A percentile compares a stretch with the other conserved stretches of the same genome.
phyloP scores from a whole-genome alignment of 2,797 vertebrate genomes.

The Sandelia bainsii region DNA sequence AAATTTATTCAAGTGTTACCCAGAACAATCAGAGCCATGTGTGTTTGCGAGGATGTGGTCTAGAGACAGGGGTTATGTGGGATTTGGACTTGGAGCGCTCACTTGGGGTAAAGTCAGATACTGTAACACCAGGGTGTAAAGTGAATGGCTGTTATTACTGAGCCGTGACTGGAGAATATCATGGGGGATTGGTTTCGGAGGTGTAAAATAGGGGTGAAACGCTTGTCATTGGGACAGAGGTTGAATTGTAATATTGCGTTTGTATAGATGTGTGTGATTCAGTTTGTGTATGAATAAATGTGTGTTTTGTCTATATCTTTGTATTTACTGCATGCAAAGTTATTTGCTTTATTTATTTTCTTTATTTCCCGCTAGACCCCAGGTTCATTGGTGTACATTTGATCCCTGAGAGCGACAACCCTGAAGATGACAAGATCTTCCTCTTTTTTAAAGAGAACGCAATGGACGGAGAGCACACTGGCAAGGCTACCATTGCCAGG shows the following conservation, averaged over 20 bases:
- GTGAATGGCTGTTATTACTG: constrained; percentile 59
- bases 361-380: constrained; percentile 85
- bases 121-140: constrained; percentile 66
- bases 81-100: constrained; percentile 66
- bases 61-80: constrained; percentile 63
- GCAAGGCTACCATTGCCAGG: constrained; percentile 97
- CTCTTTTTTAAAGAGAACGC: constrained; percentile 99
- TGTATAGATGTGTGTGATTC: constrained; percentile 7
- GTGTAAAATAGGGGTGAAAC: constrained; percentile 67
- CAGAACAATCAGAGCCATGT: constrained; percentile 74
- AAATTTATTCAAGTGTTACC: constrained; percentile 65
- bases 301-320: background rate
- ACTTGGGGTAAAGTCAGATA: constrained; percentile 64
- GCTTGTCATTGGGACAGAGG: constrained; percentile 46
- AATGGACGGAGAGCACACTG: constrained; percentile 96
- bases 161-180: constrained; percentile 67
- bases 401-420: constrained; percentile 97
- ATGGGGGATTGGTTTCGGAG: constrained; percentile 60
- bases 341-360: background rate
- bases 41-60: constrained; percentile 75
- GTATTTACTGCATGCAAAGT: background rate
- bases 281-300: background rate
- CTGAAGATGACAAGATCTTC: constrained; percentile 98
- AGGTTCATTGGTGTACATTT: constrained; percentile 92
- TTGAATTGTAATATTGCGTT: constrained; percentile 27